Evolutionary conservation across 2,797 vertebrate genomes (phyloP).

Genomic region (Diplodus puntazzo): DNA sequence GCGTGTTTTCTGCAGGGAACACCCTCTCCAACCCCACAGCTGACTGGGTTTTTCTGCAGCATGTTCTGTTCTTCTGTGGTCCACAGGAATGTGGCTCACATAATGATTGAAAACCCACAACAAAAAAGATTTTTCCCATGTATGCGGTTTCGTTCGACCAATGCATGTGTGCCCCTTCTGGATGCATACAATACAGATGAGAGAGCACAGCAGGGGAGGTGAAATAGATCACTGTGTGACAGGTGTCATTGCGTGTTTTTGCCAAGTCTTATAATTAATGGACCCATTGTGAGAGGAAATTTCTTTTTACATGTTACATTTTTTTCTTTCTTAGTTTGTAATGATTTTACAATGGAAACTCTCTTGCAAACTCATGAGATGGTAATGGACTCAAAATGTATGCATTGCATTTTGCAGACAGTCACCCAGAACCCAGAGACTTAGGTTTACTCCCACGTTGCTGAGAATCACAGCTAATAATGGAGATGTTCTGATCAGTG

Average conservation of each 20-base stretch:
- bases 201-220: slow-evolving; percentile 8
- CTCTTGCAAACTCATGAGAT: not conserved
- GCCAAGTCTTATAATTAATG: slow-evolving; percentile 5
- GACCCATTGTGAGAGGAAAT: not conserved
- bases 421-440: no score
- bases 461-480: slow-evolving; percentile 32
- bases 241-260: slow-evolving; percentile 30
- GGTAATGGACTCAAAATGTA: not conserved
- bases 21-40: slow-evolving; percentile 59
- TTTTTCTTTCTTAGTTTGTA: no score
- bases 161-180: slow-evolving; percentile 19
- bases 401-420: not conserved
- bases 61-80: slow-evolving; percentile 65
- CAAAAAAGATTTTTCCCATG: slow-evolving; percentile 50
- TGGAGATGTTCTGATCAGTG: slow-evolving; percentile 59
- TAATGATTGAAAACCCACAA: slow-evolving; percentile 65
- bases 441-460: slow-evolving; percentile 1
- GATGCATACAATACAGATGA: slow-evolving; percentile 27
- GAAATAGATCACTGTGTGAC: slow-evolving; percentile 30
- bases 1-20: slow-evolving; percentile 52
- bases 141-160: slow-evolving; percentile 48
- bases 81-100: slow-evolving; percentile 68
- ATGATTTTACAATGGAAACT: not conserved
- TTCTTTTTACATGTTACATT: not conserved
- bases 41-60: slow-evolving; percentile 55